phyloP scores from a whole-genome alignment of 2,113 vertebrate genomes.

The Romanogobio albipinnatus region DNA sequence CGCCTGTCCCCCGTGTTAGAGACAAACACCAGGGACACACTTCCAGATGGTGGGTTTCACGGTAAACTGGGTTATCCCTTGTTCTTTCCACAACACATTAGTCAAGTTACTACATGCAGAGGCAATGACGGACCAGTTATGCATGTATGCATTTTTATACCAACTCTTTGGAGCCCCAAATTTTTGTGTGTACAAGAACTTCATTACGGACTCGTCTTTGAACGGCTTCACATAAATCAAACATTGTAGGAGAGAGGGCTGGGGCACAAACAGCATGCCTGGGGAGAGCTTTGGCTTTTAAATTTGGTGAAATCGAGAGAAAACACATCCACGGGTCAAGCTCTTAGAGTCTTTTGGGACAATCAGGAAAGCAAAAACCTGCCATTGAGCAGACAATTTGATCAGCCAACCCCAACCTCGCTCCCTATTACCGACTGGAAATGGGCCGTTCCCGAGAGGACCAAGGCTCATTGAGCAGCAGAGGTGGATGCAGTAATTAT shows the following conservation, averaged over 20 bases:
- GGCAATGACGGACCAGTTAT: slow-evolving; percentile 59
- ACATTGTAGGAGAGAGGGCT: slow-evolving; percentile 26
- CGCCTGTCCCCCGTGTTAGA: slow-evolving; percentile 1
- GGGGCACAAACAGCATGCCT: slow-evolving; percentile 44
- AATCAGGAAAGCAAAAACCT: slow-evolving; percentile 69
- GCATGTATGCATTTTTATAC: slow-evolving; percentile 49
- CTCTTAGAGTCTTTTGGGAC: slow-evolving; percentile 72
- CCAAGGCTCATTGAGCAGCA: slow-evolving; percentile 77
- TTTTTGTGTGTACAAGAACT: slow-evolving; percentile 62
- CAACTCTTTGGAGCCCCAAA: slow-evolving; percentile 58
- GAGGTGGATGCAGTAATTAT: slow-evolving; percentile 79
- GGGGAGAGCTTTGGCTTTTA: slow-evolving; percentile 64
- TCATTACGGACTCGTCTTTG: slow-evolving; percentile 66
- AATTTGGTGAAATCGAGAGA: slow-evolving; percentile 53
- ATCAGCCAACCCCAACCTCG: slow-evolving; percentile 64
- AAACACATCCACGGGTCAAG: slow-evolving; percentile 67
- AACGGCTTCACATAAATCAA: slow-evolving; percentile 75
- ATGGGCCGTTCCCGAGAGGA: slow-evolving; percentile 71
- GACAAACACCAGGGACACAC: slow-evolving; percentile 32
- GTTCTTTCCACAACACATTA: slow-evolving; percentile 51
- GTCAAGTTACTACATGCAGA: slow-evolving; percentile 56
- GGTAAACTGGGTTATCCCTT: slow-evolving; percentile 52
- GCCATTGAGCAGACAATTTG: slow-evolving; percentile 71
- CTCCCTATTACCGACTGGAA: slow-evolving; percentile 76
- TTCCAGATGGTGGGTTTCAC: slow-evolving; percentile 52